Evolutionary conservation across 2,888 invertebrate genomes (phyloP), one percentile per base, ranked within the genome.

Genomic region (Amaurobius ferox): DNA sequence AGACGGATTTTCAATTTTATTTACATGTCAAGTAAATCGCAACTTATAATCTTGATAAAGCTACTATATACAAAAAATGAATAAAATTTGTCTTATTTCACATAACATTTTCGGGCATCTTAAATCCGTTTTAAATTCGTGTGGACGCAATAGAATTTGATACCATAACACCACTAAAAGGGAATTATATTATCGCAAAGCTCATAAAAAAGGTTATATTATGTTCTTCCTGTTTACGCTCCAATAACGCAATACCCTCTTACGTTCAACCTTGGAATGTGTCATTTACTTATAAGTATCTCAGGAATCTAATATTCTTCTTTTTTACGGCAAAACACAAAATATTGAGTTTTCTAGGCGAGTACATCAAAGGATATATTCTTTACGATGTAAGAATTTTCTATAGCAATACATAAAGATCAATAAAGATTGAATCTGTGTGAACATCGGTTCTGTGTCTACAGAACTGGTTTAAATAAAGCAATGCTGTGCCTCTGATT

Each of bases 271-370:
- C 5, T 3, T 23, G 23, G 19, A 55, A 55, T 23, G 55, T 55
- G 55, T 55, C 55, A 55, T 55, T 23, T 55, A 55, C 23, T 19
- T 3, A 55, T 19, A 55, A 23, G 55, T 55, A 23, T 55, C 55
- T 11, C 23, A 23, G 55, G 55, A 55, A 55, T 55, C 55, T 55
- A 55, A 55, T 55, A 55, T 23, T 23, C 5, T 23, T 23, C 3
- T n/a, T n/a, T 55, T 55, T 55, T 55, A 55, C 55, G 55, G 23
- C 55, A 55, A 55, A 55, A 55, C 23, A 16, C 55, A 23, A 23
- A 55, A 55, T 23, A 23, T 55, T 2, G 55, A 55, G 55, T 55
- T 55, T 55, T 23, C 55, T 55, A 23, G 1, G 19, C 55, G 3
- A 55, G 55, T 23, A 55, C 55, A 55, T 55, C 19, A 55, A 55